phyloP scores from a whole-genome alignment of 1,140 invertebrate species.

The Drosophila orosa region DNA sequence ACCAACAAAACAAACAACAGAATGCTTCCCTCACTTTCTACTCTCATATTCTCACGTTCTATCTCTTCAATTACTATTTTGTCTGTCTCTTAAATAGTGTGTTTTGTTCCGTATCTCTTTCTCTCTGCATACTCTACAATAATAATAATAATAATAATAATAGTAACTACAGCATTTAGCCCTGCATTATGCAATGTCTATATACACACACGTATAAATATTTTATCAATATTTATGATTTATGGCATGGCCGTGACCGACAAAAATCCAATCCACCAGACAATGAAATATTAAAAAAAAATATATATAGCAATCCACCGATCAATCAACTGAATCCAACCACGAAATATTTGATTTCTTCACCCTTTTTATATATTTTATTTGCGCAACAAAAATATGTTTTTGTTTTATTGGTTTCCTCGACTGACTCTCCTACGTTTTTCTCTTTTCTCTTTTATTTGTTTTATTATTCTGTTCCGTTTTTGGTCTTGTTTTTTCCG shows the following conservation, averaged over 20 bases:
- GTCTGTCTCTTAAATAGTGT: slow-evolving; percentile 64
- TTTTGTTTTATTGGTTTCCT: slow-evolving; percentile 34
- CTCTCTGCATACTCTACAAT: slow-evolving; percentile 28
- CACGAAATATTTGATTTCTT: slow-evolving; percentile 30
- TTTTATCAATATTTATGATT: slow-evolving; percentile 63
- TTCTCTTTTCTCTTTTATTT: slow-evolving; percentile 17
- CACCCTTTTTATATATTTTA: slow-evolving; percentile 45
- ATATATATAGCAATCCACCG: slow-evolving; percentile 32
- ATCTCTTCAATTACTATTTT: slow-evolving; percentile 49
- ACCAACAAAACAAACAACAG: slow-evolving; percentile 38
- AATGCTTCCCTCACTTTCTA: slow-evolving; percentile 59
- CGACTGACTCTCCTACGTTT: slow-evolving; percentile 7
- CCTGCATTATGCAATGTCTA: slow-evolving; percentile 74
- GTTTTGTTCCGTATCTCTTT: slow-evolving; percentile 54
- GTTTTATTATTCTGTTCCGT: slow-evolving; percentile 24
- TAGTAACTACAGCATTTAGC: slow-evolving; percentile 34
- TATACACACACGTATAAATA: slow-evolving; percentile 40
- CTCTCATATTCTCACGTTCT: slow-evolving; percentile 50
- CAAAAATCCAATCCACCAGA: slow-evolving; percentile 40
- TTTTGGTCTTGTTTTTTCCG: slow-evolving; percentile 10
- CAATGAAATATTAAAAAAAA: neutral
- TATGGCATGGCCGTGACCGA: slow-evolving; percentile 73
- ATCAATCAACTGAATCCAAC: slow-evolving; percentile 55
- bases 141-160: slow-evolving; percentile 30
- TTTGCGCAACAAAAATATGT: slow-evolving; percentile 52